phyloP scores from a whole-genome alignment of 2,113 vertebrate species.

The Peromyscus leucopus region DNA sequence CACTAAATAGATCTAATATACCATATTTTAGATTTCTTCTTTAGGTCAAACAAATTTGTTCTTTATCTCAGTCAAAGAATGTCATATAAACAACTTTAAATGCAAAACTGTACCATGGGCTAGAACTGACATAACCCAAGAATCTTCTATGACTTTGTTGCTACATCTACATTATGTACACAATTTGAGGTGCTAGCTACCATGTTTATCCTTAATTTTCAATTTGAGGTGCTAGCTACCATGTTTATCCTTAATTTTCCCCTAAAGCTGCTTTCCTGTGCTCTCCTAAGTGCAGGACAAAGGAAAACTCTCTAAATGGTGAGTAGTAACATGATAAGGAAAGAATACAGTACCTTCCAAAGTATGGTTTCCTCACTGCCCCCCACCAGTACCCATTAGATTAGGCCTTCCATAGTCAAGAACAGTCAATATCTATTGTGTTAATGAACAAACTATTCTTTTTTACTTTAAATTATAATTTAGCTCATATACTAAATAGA shows the following conservation, averaged over 20 bases:
- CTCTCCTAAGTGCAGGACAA: background rate
- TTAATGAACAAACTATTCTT: background rate
- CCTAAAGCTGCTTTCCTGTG: background rate
- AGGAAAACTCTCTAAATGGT: background rate
- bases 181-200: background rate
- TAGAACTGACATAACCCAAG: background rate
- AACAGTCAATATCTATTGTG: background rate
- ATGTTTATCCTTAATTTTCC: background rate
- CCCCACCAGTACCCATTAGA: background rate
- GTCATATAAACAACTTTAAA: background rate
- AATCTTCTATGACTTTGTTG: background rate
- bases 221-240: background rate
- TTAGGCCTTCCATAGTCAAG: background rate
- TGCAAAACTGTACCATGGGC: background rate
- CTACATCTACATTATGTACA: background rate
- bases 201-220: background rate
- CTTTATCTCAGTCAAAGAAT: background rate
- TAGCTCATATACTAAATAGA: background rate
- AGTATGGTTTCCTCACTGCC: background rate
- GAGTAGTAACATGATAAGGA: background rate
- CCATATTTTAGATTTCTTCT: background rate
- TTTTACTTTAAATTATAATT: background rate
- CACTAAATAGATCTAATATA: background rate
- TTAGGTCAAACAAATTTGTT: background rate
- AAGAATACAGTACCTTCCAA: background rate